Evolutionary conservation across 2,113 vertebrate species (phyloP), one percentile per base, ranked within the genome.

Genomic region (Cyprichromis sp.): DNA sequence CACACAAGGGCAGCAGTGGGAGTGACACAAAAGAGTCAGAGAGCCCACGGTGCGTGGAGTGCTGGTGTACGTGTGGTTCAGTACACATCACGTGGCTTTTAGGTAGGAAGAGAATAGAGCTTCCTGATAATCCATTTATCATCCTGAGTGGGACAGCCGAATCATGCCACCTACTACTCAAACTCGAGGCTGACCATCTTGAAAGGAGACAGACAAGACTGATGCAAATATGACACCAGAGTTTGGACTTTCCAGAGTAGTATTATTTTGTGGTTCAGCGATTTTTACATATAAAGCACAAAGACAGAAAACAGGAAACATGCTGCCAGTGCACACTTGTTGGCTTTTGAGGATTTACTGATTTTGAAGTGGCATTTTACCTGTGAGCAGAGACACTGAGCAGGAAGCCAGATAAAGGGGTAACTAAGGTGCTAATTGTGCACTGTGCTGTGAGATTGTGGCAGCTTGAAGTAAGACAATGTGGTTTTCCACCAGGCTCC

Each of bases 1-100:
- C 21, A 80, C n/a, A 53, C 93, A 89, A 93, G 93, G 89, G 11
- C 81, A 73, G 19, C 83, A 87, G 91, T 90, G 78, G 94, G 94
- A 94, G 90, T 68, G 83, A 86, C 89, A 88, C 82, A 91, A 91
- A 73, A 55, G 89, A 91, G 71, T 87, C 42, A 47, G 66, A 36
- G 42, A 88, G 86, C 81, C 71, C 63, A 73, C 85, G 12, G 11
- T 76, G 73, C 29, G 76, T 52, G 79, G 76, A n/a, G 47, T 9
- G 68, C 52, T 11, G 29, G 78, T 76, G 34, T 40, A 3, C 5
- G 19, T 3, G 38, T 9, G 82, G 38, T 61, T 68, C 76, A 29
- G 53, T 8, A 13, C 40, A 73, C 26, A 45, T 40, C 85, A 68
- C 59, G 11, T 10, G 38, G 47, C 40, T 17, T 31, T 63, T 63